These are phyloP conservation scores for Thrips palmi DNA, from an alignment of 1,140 invertebrate genomes.

Conservation along the genomic window DNA sequence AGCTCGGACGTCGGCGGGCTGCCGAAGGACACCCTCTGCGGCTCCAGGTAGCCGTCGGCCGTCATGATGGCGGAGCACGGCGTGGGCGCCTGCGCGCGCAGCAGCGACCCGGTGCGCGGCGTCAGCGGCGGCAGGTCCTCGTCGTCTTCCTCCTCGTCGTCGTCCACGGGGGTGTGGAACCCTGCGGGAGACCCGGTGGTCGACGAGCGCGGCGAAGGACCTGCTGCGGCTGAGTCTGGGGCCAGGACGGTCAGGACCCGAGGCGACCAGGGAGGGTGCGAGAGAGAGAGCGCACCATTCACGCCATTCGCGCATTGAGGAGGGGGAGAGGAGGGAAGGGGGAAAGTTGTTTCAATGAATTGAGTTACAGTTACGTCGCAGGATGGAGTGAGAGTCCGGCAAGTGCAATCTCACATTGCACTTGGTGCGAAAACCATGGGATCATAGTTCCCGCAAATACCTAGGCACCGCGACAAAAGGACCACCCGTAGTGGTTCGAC, in stretches of 20 bases:
- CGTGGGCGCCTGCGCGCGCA: slow-evolving; percentile 48
- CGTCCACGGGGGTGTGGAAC: slow-evolving; percentile 37
- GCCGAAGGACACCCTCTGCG: slow-evolving; percentile 52
- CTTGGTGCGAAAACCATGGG: too few species aligned
- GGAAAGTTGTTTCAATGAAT: too few species aligned
- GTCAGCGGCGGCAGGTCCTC: slow-evolving; percentile 29
- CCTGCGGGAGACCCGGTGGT: slow-evolving; percentile 39
- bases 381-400: too few species aligned
- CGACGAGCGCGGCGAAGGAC: slow-evolving; percentile 33
- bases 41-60: slow-evolving; percentile 68
- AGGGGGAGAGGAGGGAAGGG: not conserved
- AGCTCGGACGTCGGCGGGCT: slow-evolving; percentile 44
- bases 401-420: too few species aligned
- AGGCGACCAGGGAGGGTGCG: slow-evolving; percentile 11
- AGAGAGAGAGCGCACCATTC: not conserved
- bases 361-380: too few species aligned
- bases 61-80: slow-evolving; percentile 71
- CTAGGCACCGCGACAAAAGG: too few species aligned
- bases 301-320: too few species aligned
- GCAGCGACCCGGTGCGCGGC: slow-evolving; percentile 28
- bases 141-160: too few species aligned
- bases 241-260: slow-evolving; percentile 29
- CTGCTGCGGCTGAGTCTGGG: slow-evolving; percentile 17
- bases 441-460: too few species aligned
- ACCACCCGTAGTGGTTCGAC: too few species aligned